phyloP scores from a whole-genome alignment of 2,797 vertebrate genomes.

The Pipistrellus pipistrellus region DNA sequence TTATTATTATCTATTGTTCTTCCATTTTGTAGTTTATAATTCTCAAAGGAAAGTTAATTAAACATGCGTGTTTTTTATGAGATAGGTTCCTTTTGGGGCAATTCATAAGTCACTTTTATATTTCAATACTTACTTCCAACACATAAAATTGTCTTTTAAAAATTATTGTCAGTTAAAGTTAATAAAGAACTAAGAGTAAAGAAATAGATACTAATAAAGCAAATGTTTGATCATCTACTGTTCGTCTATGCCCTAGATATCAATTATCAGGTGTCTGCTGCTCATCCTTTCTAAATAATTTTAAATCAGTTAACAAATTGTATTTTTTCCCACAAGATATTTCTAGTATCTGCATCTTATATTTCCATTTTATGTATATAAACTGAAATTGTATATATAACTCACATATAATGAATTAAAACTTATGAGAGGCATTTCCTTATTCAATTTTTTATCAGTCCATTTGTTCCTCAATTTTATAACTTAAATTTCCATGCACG shows the following conservation, averaged over 20 bases:
- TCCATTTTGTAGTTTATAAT: slow-evolving; percentile 49
- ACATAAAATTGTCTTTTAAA: slow-evolving; percentile 59
- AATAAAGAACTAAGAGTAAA: neutral
- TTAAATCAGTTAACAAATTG: neutral
- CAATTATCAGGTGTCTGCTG: neutral
- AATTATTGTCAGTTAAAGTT: neutral
- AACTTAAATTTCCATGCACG: neutral
- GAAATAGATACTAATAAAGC: neutral
- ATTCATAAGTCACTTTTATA: neutral
- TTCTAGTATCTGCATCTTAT: neutral
- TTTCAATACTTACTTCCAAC: neutral
- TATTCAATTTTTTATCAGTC: neutral
- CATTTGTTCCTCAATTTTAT: neutral
- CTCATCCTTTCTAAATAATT: neutral
- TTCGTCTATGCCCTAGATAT: neutral
- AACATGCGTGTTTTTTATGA: slow-evolving; percentile 77
- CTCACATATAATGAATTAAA: neutral
- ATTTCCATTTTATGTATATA: neutral
- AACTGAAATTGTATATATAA: neutral
- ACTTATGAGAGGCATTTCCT: neutral
- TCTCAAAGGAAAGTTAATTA: slow-evolving; percentile 79
- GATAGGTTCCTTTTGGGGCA: slow-evolving; percentile 65
- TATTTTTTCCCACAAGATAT: neutral
- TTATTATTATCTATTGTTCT: neutral
- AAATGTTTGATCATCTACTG: neutral